These are phyloP conservation scores for Cartodere bifasciata DNA, from an alignment of 2,888 invertebrate genomes.

Conservation along the genomic window DNA sequence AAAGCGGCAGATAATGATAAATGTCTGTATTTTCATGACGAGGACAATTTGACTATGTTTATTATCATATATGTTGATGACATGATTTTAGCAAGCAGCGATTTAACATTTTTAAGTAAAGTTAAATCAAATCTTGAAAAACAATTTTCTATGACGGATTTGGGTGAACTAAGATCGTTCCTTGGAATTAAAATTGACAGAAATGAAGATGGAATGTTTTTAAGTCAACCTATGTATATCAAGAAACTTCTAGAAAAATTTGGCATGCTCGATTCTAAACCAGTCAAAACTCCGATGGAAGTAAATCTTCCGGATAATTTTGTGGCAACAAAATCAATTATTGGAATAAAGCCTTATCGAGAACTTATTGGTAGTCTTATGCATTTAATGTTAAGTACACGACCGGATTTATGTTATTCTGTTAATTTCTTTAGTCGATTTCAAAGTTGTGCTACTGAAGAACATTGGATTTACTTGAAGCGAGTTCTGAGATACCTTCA, in stretches of 20 bases:
- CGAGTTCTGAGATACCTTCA: slow-evolving; percentile 15
- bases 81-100: slow-evolving; percentile 17
- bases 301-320: background rate
- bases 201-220: slow-evolving; percentile 13
- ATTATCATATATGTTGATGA: slow-evolving; percentile 23
- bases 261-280: slow-evolving; percentile 20
- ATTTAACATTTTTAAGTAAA: slow-evolving; percentile 12
- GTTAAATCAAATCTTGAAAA: slow-evolving; percentile 15
- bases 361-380: slow-evolving; percentile 14
- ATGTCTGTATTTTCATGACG: slow-evolving; percentile 17
- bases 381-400: slow-evolving; percentile 12
- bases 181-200: slow-evolving; percentile 20
- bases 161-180: slow-evolving; percentile 18
- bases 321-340: background rate
- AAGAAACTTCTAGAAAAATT: slow-evolving; percentile 17
- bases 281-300: slow-evolving; percentile 3
- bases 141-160: slow-evolving; percentile 20
- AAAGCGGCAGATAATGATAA: slow-evolving; percentile 16
- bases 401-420: slow-evolving; percentile 11
- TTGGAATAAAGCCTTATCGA: slow-evolving; percentile 7
- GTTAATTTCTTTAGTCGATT: slow-evolving; percentile 13
- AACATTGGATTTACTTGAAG: slow-evolving; percentile 13
- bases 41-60: slow-evolving; percentile 9
- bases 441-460: slow-evolving; percentile 10
- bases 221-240: slow-evolving; percentile 19